Evolutionary conservation across 2,113 vertebrate genomes (phyloP), one percentile per base, ranked within the genome.

Genomic region (Serilophus lunatus): DNA sequence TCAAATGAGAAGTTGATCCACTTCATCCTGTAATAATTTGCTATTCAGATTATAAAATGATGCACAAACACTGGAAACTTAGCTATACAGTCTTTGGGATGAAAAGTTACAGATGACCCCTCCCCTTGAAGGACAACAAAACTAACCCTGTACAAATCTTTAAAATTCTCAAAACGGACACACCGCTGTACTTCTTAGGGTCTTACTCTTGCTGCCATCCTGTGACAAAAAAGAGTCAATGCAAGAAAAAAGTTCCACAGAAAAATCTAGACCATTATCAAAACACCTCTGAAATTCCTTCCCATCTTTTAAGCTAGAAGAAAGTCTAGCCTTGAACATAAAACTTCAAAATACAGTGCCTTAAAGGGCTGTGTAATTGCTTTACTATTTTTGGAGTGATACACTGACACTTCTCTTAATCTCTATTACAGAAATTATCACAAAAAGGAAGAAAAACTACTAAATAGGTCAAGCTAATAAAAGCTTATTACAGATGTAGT

Each of bases 121-220:
- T 88, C 18, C 11, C 20, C 36, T 38, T 83, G 49, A 90, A 87
- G 12, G 5, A 25, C 76, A 89, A 38, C 19, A 94, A 76, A 79
- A 23, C 28, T 49, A 83, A 91, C 35, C 22, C 25, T 14, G 9
- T 8, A 59, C 40, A 91, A 92, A 87, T 86, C 74, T 72, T 80
- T 7, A 78, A 69, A 82, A 86, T 7, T 9, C 25, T 75, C 86
- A 82, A 78, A 42, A 94, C 91, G 18, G 38, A 35, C 66, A 65
- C 64, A 11, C 40, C 1, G 1, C 36, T 93, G 2, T 24, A 22
- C 69, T 96, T 92, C 87, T 91, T 69, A 95, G 87, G 22, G 17
- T 98, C 97, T 98, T 97, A 97, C 97, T 97, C 95, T 96, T 98
- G 97, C 98, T 98, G 98, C 98, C 98, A 98, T 97, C 98, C 96